A percentile compares a stretch with the other conserved stretches of the same genome.
Conservation (phyloP, 2,113 vertebrate genomes). For the Brachirus orientalis region DNA sequence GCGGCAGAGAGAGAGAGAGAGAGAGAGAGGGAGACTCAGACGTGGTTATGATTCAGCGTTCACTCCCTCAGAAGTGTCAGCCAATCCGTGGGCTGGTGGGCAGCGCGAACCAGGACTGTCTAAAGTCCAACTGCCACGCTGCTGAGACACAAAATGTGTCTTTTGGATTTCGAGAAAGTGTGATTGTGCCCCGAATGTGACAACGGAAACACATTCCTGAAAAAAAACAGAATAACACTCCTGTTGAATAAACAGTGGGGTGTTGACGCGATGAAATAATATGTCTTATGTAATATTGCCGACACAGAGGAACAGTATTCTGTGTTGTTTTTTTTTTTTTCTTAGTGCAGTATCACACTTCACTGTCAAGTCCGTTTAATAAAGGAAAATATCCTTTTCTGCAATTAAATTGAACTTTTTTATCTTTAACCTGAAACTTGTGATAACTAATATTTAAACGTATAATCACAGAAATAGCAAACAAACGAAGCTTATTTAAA, state of each 20-base stretch:
- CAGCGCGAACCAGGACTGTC: conserved; percentile 57
- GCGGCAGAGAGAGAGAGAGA: too few species aligned
- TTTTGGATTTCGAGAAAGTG: conserved; percentile 61
- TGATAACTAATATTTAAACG: too few species aligned
- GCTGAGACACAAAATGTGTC: conserved; percentile 55
- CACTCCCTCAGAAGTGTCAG: conserved; percentile 57
- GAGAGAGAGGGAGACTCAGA: too few species aligned
- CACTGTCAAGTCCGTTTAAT: too few species aligned
- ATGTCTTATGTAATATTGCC: conserved; percentile 9
- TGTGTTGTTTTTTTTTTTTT: too few species aligned
- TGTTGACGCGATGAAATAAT: neutral
- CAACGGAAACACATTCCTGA: conserved; percentile 32
- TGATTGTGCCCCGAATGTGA: conserved; percentile 48
- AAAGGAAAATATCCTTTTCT: too few species aligned
- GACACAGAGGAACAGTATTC: neutral
- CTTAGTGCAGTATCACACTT: too few species aligned
- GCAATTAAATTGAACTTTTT: too few species aligned
- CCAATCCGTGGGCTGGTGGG: conserved; percentile 63
- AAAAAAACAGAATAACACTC: conserved; percentile 24
- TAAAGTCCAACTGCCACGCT: conserved; percentile 59
- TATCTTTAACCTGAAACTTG: too few species aligned
- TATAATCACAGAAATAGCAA: too few species aligned
- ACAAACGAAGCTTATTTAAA: too few species aligned
- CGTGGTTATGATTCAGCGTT: conserved; percentile 62
- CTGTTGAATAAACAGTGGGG: conserved; percentile 28